Base-by-base conservation (phyloP, 2,797 vertebrate genomes). In the Malacoraja senta region DNA sequence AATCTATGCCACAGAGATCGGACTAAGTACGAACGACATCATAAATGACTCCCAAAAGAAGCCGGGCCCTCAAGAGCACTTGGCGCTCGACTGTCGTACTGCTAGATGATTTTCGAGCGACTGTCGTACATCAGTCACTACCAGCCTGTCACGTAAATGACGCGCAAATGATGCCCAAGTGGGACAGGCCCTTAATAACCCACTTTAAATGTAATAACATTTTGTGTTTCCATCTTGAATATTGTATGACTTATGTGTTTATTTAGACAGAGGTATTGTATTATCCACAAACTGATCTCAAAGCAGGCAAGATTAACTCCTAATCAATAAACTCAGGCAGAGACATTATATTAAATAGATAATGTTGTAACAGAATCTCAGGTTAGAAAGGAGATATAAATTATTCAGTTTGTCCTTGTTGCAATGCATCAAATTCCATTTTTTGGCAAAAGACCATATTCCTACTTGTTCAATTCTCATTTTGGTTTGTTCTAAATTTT, bases 391-490 rank as follows among this genome's bases (percentile, higher is more conserved):
- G 17, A 88, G 63, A 32, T 32, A 21, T 88, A 68, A 65, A 88
- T 32, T 68, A n/a, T 53, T 12, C 26, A 53, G 35, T 26, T 29
- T n/a, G 38, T 13, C 68, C 7, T 44, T 58, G 71, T 1, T 53
- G 24, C 32, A 71, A 91, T 38, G 10, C 21, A 92, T 29, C 71
- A 92, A 53, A 53, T 92, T 92, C 10, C 19, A 76, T 92, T 92
- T n/a, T 74, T 92, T 91, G 38, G 68, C 26, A 53, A 53, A 92
- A 76, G 15, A 92, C 38, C 26, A 74, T 76, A 74, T 76, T 58
- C 90, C 71, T n/a, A 68, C 21, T 53, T 92, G 90, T 76, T 35
- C 38, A 76, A 92, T 92, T 92, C 44, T 26, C 71, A 26, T 10
- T 74, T 29, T 0, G 0, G 24, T 44, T 53, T 17, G 8, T 26